Evolutionary conservation across 2,113 vertebrate genomes (phyloP).

Genomic region (Prionailurus bengalensis): DNA sequence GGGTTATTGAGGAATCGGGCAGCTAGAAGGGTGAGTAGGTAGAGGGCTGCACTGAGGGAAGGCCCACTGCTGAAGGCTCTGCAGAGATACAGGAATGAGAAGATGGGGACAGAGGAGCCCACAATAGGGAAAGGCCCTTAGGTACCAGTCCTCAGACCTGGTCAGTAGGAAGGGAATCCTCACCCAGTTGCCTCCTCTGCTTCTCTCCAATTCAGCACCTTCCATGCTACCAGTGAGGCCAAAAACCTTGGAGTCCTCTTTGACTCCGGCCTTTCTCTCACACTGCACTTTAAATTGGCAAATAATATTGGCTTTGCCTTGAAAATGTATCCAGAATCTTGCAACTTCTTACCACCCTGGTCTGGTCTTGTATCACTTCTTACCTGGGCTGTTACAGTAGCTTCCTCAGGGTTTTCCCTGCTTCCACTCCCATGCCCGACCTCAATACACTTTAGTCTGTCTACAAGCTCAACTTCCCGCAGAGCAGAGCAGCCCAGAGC

Average conservation of each 20-base stretch:
- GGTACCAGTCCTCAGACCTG: not conserved
- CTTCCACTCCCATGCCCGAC: not conserved
- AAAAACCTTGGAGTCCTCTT: not conserved
- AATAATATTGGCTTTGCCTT: not conserved
- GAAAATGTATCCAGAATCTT: not conserved
- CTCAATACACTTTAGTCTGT: not conserved
- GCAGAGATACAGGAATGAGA: not conserved
- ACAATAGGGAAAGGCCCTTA: accelerated
- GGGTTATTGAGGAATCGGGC: not conserved
- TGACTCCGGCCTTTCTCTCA: not conserved
- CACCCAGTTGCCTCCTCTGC: not conserved
- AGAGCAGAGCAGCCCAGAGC: not conserved
- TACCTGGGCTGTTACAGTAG: not conserved
- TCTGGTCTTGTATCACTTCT: not conserved
- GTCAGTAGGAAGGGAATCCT: not conserved
- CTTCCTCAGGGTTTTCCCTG: not conserved
- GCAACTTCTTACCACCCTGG: not conserved
- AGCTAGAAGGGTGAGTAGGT: not conserved
- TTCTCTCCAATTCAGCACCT: not conserved
- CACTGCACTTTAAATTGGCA: not conserved
- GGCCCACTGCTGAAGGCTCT: not conserved
- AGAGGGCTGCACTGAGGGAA: not conserved
- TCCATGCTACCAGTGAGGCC: not conserved
- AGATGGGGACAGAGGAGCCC: not conserved
- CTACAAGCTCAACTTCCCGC: not conserved